Evolutionary conservation across 2,888 invertebrate genomes (phyloP), one percentile per base, ranked within the genome.

Genomic region (Drosophila macrothrix): DNA sequence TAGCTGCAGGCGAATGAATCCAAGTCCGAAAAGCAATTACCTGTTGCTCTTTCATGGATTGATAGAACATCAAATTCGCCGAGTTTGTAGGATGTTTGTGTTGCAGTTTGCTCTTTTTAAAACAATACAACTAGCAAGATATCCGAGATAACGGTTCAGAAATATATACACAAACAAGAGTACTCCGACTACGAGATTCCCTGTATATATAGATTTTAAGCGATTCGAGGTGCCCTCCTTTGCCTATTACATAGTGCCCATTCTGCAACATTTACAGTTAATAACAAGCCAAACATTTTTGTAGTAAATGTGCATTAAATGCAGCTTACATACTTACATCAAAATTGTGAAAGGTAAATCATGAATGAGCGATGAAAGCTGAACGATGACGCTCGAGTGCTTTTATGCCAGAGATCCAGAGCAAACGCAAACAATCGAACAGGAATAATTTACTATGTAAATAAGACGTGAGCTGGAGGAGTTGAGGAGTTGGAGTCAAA

Each of bases 371-470:
- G 75, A 79, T 70, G 79, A 79, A 79, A 80, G 86, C 85, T 83
- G 81, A 84, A 84, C 85, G 85, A 86, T 86, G 86, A 85, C 85
- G 83, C 75, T 85, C 80, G 78, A 87, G 88, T 88, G 86, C 72
- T 90, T 85, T 85, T 80, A 82, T 82, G 85, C 87, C 85, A 84
- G 76, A 84, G 83, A 85, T 86, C 84, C 85, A 89, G 89, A 84
- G 85, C 85, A 86, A 86, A 86, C 82, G 85, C 85, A 86, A 86
- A 86, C 85, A 86, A 86, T 86, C 84, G 89, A 89, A 86, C 88
- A 89, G 88, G 90, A 83, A 90, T 90, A 89, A 91, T 90, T 90
- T 90, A 91, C 86, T 88, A 91, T 83, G 82, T 83, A 90, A 90
- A 90, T 90, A 90, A 83, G 71, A 85, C 80, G 84, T 78, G 80